Conservation (phyloP, 2,888 invertebrate genomes). For the Parapristionchus giblindavisi region DNA sequence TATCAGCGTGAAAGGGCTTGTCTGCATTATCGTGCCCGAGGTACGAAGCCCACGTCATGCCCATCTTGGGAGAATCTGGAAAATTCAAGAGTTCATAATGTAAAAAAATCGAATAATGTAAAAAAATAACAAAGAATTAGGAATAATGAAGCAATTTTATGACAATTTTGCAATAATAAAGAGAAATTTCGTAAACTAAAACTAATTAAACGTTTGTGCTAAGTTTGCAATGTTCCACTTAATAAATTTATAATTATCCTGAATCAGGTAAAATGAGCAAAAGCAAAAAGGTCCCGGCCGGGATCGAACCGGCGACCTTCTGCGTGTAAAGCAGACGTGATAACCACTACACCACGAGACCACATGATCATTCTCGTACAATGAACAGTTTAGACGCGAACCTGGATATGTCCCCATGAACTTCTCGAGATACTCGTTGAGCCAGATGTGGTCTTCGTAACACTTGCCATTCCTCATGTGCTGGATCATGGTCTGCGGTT, state of each 20-base stretch:
- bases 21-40: conserved; percentile 12
- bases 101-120: too few relatives aligned
- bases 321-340: conserved; percentile 67
- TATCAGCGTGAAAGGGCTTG: conserved; percentile 28
- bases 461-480: neutral
- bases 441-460: conserved; percentile 9
- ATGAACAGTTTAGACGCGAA: neutral
- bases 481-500: neutral
- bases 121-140: too few relatives aligned
- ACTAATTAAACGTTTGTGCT: neutral
- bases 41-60: conserved; percentile 4
- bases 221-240: too few relatives aligned
- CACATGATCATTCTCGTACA: too few relatives aligned
- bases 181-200: neutral
- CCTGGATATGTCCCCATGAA: conserved; percentile 37
- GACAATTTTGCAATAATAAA: neutral
- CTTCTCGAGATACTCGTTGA: conserved; percentile 29
- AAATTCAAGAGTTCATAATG: too few relatives aligned
- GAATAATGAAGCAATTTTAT: neutral
- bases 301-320: conserved; percentile 66
- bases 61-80: conserved; percentile 30
- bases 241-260: too few relatives aligned
- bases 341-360: conserved; percentile 63
- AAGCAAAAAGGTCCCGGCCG: conserved; percentile 49
- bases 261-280: too few relatives aligned